Conservation (phyloP, 1,140 invertebrate species). For the Bombus difficillimus region DNA sequence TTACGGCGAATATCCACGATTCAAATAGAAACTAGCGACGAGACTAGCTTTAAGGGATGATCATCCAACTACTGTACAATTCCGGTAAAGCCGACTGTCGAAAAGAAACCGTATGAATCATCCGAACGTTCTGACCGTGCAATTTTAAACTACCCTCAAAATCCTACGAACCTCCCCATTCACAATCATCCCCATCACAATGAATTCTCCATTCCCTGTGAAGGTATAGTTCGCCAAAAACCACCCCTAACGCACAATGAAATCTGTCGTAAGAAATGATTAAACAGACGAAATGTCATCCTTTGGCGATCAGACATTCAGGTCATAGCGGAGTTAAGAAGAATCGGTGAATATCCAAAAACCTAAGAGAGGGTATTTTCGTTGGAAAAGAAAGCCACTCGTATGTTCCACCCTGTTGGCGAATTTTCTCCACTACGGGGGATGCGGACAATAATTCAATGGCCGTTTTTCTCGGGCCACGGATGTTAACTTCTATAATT, state of each 20-base stretch:
- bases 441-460: constrained; percentile 27
- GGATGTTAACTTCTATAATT: constrained; percentile 42
- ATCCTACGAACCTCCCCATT: too few relatives aligned
- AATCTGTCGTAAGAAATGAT: neutral
- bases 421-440: neutral
- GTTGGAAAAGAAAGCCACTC: neutral
- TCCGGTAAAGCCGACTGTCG: neutral
- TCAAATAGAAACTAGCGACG: too few relatives aligned
- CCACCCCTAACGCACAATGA: neutral
- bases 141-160: neutral
- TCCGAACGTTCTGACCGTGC: neutral
- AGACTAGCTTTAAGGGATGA: neutral
- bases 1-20: too few relatives aligned
- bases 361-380: neutral
- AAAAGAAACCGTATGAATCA: neutral
- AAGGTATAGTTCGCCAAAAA: neutral
- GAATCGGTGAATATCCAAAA: neutral
- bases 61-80: neutral
- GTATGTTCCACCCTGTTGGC: neutral
- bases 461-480: neutral
- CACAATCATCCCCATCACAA: neutral
- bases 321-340: neutral
- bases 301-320: neutral
- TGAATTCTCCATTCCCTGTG: neutral
- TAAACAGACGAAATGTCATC: neutral